Conservation (phyloP, 2,797 vertebrate genomes). For the Coracias cyanogaster region DNA sequence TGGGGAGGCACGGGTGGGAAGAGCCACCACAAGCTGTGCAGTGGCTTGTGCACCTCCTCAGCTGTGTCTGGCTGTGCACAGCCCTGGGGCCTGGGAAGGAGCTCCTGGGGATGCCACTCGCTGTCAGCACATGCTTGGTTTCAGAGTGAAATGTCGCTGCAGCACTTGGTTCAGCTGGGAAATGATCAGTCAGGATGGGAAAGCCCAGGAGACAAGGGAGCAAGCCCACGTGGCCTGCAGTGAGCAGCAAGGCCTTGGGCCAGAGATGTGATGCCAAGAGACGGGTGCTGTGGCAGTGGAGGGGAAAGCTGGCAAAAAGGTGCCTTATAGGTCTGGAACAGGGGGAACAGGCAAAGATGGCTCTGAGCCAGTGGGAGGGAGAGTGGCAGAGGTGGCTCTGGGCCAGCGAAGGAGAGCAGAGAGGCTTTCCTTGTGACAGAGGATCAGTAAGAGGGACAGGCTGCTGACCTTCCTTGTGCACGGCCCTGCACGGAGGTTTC, state of each 20-base stretch:
- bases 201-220: not conserved
- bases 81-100: not conserved
- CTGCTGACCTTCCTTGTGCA: not conserved
- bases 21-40: not conserved
- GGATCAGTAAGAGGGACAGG: not conserved
- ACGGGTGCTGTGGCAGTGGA: not conserved
- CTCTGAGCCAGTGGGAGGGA: not conserved
- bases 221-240: not conserved
- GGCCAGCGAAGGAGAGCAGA: not conserved
- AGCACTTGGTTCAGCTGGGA: not conserved
- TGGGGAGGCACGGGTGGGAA: not conserved
- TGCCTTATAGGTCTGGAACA: not conserved
- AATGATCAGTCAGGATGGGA: not conserved
- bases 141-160: slow-evolving; percentile 1
- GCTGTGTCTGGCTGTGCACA: not conserved
- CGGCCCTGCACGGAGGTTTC: not conserved
- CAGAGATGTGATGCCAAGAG: not conserved
- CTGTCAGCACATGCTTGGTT: slow-evolving; percentile 11
- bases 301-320: not conserved
- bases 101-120: not conserved
- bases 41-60: not conserved
- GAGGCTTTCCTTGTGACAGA: not conserved
- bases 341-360: not conserved
- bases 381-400: not conserved
- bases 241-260: not conserved